A percentile compares a stretch with the other conserved stretches of the same genome.
Evolutionary conservation across 2,797 vertebrate species (phyloP).

Genomic region (Microctenopoma steveboyesi): DNA sequence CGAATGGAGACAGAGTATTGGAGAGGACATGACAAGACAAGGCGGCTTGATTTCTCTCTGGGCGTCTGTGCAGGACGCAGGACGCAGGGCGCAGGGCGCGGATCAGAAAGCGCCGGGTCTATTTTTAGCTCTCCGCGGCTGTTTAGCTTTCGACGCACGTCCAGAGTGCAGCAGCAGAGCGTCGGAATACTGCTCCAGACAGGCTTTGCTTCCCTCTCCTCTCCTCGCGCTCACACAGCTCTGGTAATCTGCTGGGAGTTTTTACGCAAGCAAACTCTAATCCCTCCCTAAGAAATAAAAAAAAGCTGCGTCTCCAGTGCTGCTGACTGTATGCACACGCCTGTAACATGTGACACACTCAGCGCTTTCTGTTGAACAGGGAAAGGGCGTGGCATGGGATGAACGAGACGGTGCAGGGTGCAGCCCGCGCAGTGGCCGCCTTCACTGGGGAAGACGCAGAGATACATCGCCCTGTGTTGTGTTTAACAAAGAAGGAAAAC

Average conservation of each 20-base stretch:
- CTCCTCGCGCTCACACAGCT: conserved; percentile 24
- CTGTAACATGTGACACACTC: conserved; percentile 59
- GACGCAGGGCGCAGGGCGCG: conserved; percentile 58
- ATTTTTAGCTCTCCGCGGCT: conserved; percentile 81
- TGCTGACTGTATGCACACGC: conserved; percentile 60
- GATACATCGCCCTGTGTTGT: conserved; percentile 45
- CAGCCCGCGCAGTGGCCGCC: conserved; percentile 43
- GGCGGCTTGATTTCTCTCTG: conserved; percentile 61
- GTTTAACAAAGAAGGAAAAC: conserved; percentile 49
- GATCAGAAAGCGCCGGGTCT: conserved; percentile 73
- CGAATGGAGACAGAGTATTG: conserved; percentile 33
- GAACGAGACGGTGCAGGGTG: conserved; percentile 52
- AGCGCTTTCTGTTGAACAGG: conserved; percentile 59
- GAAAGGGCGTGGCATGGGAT: conserved; percentile 73
- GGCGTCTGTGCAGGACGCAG: conserved; percentile 68
- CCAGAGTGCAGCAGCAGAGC: conserved; percentile 79
- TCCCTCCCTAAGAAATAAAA: conserved; percentile 34
- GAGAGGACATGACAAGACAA: conserved; percentile 32
- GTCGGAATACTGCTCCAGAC: conserved; percentile 76
- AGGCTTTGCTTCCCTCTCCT: conserved; percentile 43
- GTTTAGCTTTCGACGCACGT: conserved; percentile 85
- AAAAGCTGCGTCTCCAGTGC: conserved; percentile 59
- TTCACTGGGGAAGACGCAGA: conserved; percentile 67
- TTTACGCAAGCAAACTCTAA: conserved; percentile 59
- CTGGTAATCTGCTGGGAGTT: conserved; percentile 41